phyloP scores from a whole-genome alignment of 2,797 vertebrate genomes.

The Platalea minor region DNA sequence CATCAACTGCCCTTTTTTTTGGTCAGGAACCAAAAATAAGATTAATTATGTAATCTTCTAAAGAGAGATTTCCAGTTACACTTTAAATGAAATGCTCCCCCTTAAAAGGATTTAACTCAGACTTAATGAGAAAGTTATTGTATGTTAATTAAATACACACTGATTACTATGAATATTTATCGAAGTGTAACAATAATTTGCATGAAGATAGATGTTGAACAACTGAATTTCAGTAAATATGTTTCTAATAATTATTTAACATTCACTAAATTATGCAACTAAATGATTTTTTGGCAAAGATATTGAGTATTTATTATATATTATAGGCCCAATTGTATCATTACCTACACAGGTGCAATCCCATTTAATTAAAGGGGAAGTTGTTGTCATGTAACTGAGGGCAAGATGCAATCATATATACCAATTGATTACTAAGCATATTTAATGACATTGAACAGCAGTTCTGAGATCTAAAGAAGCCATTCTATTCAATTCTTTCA shows the following conservation, averaged over 20 bases:
- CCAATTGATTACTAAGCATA: constrained; percentile 60
- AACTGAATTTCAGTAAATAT: constrained; percentile 74
- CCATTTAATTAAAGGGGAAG: constrained; percentile 58
- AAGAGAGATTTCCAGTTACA: constrained; percentile 60
- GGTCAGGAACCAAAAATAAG: constrained; percentile 39
- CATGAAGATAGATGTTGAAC: constrained; percentile 78
- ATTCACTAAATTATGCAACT: constrained; percentile 62
- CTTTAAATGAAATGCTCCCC: constrained; percentile 66
- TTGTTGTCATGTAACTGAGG: constrained; percentile 41
- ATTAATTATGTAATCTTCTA: constrained; percentile 54
- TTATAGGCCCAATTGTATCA: constrained; percentile 10
- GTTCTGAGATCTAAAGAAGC: constrained; percentile 46
- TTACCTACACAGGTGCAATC: constrained; percentile 45
- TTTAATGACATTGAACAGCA: constrained; percentile 47
- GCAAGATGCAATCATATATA: constrained; percentile 49
- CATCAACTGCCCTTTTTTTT: neutral
- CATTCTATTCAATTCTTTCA: neutral
- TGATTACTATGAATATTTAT: constrained; percentile 78
- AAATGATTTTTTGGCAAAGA: constrained; percentile 63
- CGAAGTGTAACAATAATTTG: constrained; percentile 70
- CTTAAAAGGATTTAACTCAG: constrained; percentile 73
- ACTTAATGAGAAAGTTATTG: constrained; percentile 78
- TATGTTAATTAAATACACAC: constrained; percentile 78
- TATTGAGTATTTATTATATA: constrained; percentile 58
- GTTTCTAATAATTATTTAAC: constrained; percentile 73